Evolutionary conservation across 2,797 vertebrate genomes (phyloP).

Genomic region (Trachops cirrhosus): DNA sequence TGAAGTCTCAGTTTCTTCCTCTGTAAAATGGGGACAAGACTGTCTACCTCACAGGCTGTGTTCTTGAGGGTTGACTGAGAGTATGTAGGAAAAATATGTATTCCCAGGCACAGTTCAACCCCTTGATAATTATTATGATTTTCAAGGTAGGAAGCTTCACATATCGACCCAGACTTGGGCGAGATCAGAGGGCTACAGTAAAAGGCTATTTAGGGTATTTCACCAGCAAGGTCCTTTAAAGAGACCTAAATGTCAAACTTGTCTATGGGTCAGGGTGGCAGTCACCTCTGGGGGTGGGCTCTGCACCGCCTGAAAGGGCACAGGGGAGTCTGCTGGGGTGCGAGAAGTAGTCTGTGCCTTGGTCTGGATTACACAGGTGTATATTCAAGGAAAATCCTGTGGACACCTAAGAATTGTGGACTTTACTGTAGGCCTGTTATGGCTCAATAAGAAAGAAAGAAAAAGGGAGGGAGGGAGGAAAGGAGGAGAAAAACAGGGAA

Average conservation of each 20-base stretch:
- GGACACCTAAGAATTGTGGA: neutral
- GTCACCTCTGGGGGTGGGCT: neutral
- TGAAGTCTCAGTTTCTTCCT: neutral
- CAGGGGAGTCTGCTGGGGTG: neutral
- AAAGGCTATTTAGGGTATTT: neutral
- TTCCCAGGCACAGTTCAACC: neutral
- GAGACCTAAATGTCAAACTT: neutral
- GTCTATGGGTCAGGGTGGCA: neutral
- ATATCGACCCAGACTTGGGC: neutral
- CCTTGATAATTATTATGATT: neutral
- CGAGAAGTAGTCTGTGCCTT: neutral
- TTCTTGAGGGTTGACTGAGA: neutral
- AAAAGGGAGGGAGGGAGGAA: neutral
- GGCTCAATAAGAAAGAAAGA: neutral
- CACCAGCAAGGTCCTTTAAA: neutral
- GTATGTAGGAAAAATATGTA: neutral
- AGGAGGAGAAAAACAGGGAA: neutral
- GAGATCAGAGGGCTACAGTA: neutral
- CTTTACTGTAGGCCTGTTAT: neutral
- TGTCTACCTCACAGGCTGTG: neutral
- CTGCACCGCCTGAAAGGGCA: neutral
- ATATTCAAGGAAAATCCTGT: neutral
- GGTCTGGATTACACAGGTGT: neutral
- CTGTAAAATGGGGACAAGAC: neutral
- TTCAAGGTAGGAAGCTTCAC: neutral